These are phyloP conservation scores for Neomonachus schauinslandi DNA, from an alignment of 2,113 vertebrate genomes.

Conservation along the genomic window DNA sequence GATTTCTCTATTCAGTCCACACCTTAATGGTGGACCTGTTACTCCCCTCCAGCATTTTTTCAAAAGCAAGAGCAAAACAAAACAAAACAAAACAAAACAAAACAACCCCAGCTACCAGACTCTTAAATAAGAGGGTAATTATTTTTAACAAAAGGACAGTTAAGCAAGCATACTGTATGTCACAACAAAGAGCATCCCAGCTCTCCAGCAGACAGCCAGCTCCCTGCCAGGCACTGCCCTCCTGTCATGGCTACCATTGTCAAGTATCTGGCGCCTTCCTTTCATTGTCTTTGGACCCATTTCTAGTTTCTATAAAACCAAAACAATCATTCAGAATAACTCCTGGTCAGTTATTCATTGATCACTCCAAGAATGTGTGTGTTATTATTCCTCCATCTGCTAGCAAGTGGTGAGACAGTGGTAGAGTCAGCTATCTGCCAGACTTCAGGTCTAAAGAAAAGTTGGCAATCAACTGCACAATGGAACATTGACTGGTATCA, in stretches of 20 bases:
- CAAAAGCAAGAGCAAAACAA: not conserved
- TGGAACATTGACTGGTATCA: not conserved
- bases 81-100: not conserved
- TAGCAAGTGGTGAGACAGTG: not conserved
- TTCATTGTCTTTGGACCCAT: not conserved
- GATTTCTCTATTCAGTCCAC: not conserved
- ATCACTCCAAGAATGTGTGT: not conserved
- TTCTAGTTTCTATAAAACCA: not conserved
- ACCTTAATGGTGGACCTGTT: not conserved
- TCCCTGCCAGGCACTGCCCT: not conserved
- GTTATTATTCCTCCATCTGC: not conserved
- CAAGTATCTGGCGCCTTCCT: no score
- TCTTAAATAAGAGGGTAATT: not conserved
- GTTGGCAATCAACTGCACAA: not conserved
- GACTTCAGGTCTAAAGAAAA: not conserved
- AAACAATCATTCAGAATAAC: not conserved
- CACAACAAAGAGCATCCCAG: not conserved
- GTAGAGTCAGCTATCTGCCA: not conserved
- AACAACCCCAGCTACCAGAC: not conserved
- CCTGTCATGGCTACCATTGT: not conserved
- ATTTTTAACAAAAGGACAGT: not conserved
- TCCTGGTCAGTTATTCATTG: not conserved
- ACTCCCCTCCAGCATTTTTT: not conserved
- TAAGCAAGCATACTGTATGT: not conserved
- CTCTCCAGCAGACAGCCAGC: rapidly evolving